phyloP scores from a whole-genome alignment of 64 coral and sea anemone species.

The Porites australiensis region DNA sequence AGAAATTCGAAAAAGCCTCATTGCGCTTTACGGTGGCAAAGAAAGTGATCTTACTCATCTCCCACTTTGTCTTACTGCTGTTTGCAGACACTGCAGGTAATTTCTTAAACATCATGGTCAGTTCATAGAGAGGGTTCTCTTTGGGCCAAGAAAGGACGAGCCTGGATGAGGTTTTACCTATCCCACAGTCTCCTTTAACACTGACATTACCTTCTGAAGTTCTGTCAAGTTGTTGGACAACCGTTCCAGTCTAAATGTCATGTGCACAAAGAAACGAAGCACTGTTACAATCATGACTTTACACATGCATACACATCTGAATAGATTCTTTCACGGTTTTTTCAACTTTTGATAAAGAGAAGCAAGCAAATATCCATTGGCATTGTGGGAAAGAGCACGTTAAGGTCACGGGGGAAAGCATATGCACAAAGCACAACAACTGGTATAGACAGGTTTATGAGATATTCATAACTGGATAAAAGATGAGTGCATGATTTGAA shows the following conservation, averaged over 20 bases:
- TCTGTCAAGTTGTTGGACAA: not conserved
- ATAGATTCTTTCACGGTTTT: too few relatives aligned
- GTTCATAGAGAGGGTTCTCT: not conserved
- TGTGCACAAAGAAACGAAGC: too few relatives aligned
- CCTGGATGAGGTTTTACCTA: not conserved
- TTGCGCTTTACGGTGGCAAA: not conserved
- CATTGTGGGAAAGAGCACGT: too few relatives aligned
- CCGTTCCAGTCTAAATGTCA: not conserved
- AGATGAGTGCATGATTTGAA: too few relatives aligned
- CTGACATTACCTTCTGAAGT: not conserved
- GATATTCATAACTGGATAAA: too few relatives aligned
- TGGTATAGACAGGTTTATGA: too few relatives aligned
- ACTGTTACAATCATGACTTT: too few relatives aligned
- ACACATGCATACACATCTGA: too few relatives aligned
- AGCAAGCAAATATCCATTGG: too few relatives aligned
- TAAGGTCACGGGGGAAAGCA: too few relatives aligned
- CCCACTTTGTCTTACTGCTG: not conserved
- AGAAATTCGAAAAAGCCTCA: not conserved
- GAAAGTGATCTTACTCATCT: not conserved
- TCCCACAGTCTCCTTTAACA: not conserved
- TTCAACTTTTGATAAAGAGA: too few relatives aligned
- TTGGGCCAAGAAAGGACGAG: conserved; percentile 10
- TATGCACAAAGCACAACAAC: too few relatives aligned
- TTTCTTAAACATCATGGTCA: conserved; percentile 13
- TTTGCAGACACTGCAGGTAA: not conserved